A percentile compares a stretch with the other conserved stretches of the same genome.
Conservation (phyloP, 1,140 invertebrate genomes). For the Papilio machaon region DNA sequence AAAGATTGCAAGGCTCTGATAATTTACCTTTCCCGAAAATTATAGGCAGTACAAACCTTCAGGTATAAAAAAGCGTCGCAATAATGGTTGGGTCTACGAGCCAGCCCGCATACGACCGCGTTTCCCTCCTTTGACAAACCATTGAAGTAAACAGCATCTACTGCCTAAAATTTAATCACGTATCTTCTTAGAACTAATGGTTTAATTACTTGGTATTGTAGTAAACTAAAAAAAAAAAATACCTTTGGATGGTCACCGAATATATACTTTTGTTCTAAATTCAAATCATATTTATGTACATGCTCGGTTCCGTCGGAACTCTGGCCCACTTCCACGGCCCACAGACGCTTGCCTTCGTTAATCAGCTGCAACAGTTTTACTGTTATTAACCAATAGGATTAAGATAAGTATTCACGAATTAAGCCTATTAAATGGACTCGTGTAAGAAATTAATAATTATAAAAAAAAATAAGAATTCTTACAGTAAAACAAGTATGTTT, state of each 20-base stretch:
- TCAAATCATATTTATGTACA: constrained; percentile 56
- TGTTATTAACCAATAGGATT: constrained; percentile 32
- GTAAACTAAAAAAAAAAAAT: not conserved
- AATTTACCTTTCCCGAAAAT: not conserved
- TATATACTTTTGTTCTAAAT: constrained; percentile 62
- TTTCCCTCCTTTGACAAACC: constrained; percentile 78
- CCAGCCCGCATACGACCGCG: constrained; percentile 79
- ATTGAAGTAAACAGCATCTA: constrained; percentile 85
- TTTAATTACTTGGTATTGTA: not conserved
- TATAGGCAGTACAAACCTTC: constrained; percentile 62
- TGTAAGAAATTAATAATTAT: not conserved
- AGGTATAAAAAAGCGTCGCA: constrained; percentile 83
- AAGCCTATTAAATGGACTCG: not conserved
- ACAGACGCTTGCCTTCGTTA: constrained; percentile 50
- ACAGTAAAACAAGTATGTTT: too few relatives aligned
- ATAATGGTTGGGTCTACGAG: constrained; percentile 75
- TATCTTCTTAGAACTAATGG: too few relatives aligned
- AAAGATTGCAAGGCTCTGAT: constrained; percentile 29
- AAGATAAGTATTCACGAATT: constrained; percentile 4
- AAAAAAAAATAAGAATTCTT: not conserved
- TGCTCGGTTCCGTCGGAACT: constrained; percentile 71
- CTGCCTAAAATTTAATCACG: constrained; percentile 72
- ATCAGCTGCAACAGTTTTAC: constrained; percentile 49
- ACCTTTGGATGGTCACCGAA: constrained; percentile 61
- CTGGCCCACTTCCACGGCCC: constrained; percentile 72